Conservation (phyloP, 2,888 invertebrate species). For the Acronicta psi region DNA sequence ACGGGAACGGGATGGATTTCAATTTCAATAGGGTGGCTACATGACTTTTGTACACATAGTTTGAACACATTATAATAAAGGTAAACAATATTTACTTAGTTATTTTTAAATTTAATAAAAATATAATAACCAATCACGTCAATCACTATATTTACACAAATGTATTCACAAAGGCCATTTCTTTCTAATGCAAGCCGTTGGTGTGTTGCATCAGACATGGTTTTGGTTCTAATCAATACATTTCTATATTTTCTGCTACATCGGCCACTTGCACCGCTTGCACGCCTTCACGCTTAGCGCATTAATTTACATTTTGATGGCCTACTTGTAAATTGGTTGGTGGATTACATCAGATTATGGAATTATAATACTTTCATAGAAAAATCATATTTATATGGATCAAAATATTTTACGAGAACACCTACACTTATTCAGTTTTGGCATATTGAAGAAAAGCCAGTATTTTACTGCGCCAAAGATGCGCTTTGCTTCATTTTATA, state of each 20-base stretch:
- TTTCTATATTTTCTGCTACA: constrained; percentile 12
- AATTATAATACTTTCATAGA: neutral
- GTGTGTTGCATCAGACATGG: constrained; percentile 36
- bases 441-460: too few species aligned
- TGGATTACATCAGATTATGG: constrained; percentile 48
- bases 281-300: constrained; percentile 14
- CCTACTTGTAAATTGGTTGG: constrained; percentile 35
- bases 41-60: too few species aligned
- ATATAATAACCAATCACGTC: too few species aligned
- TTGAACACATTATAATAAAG: too few species aligned
- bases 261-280: constrained; percentile 11
- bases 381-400: neutral
- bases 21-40: too few species aligned
- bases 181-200: constrained; percentile 24
- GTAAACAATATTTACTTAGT: too few species aligned
- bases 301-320: constrained; percentile 28
- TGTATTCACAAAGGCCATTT: constrained; percentile 1
- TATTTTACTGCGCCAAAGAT: too few species aligned
- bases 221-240: constrained; percentile 28
- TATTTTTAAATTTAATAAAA: too few species aligned
- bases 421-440: too few species aligned
- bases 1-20: too few species aligned
- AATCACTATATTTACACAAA: too few species aligned
- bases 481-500: too few species aligned
- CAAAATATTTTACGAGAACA: neutral